Base-by-base conservation (phyloP, 2,888 invertebrate genomes). In the Entomobrya multifasciata region DNA sequence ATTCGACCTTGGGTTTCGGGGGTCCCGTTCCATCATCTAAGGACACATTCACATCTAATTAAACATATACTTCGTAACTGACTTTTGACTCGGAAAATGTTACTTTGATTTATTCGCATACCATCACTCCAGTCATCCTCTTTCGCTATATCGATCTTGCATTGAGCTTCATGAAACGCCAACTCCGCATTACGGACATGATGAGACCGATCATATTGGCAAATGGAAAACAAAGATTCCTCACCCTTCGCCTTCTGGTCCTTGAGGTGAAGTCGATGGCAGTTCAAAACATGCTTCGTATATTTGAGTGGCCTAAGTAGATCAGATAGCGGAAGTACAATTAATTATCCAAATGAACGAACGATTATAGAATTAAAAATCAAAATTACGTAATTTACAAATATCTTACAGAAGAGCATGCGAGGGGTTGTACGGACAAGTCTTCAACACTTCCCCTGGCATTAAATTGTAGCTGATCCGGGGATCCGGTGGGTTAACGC, bases 401-500 rank as follows among this genome's bases (percentile, higher is more conserved):
- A 52, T 17, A 10, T 52, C 86, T 57, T 80, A 86, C 86, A 30
- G 20, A 27, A 86, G 0, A 1, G 65, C 86, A 62, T 86, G 86
- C 0, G 86, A 80, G 0, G 10, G 15, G n/a, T 80, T 80, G 65
- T 86, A 86, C 0, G 86, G 86, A 36, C 86, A 86, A 17, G 80
- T 86, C 65, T 80, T n/a, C 44, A 80, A 6, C n/a, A 10, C 10
- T 20, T 86, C 80, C 6, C 80, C 86, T 2, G 80, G 80, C 0
- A 86, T 17, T 20, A 74, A 57, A 20, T 86, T 86, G 67, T 74
- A 86, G 27, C 80, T 80, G 5, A 86, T 80, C 20, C 86, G 8
- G 1, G 74, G 30, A 44, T 86, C 86, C 41, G 17, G 49, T 0
- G 79, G 49, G 0, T 57, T 44, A 6, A 80, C 36, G 8, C 10